Evolutionary conservation across 2,113 vertebrate genomes (phyloP).

Genomic region (Chauna torquata): DNA sequence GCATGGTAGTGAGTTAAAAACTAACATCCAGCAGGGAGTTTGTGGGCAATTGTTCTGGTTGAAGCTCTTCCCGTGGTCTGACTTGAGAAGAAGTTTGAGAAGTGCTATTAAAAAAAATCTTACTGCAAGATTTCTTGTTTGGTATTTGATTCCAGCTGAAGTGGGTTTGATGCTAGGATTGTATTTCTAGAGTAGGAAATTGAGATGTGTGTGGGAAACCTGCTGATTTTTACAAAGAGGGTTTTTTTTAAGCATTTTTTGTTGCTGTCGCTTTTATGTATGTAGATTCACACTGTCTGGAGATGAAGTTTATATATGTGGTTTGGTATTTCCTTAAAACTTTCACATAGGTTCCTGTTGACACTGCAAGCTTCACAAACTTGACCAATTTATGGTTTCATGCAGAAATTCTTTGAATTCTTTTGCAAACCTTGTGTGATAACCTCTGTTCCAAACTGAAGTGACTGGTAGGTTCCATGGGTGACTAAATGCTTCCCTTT

Average conservation of each 20-base stretch:
- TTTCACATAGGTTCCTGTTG: neutral
- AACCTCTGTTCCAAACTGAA: neutral
- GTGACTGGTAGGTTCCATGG: neutral
- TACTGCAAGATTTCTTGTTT: neutral
- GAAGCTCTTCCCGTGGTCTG: neutral
- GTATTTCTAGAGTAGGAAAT: neutral
- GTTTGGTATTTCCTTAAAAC: neutral
- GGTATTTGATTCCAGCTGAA: neutral
- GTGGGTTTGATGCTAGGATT: neutral
- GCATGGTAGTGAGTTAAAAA: neutral
- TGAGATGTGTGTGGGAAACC: neutral
- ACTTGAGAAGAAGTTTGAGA: neutral
- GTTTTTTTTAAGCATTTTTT: neutral
- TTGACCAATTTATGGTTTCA: neutral
- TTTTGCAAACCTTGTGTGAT: neutral
- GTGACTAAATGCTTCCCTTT: neutral
- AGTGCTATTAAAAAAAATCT: neutral
- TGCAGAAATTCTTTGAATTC: neutral
- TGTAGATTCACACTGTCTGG: neutral
- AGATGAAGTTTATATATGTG: neutral
- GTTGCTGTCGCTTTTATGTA: neutral
- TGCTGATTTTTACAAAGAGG: neutral
- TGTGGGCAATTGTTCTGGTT: neutral
- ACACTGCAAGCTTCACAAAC: neutral
- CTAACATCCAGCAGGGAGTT: neutral